These are phyloP conservation scores for Acrocephalus kingi DNA, from an alignment of 2,113 vertebrate species.

Conservation along the genomic window DNA sequence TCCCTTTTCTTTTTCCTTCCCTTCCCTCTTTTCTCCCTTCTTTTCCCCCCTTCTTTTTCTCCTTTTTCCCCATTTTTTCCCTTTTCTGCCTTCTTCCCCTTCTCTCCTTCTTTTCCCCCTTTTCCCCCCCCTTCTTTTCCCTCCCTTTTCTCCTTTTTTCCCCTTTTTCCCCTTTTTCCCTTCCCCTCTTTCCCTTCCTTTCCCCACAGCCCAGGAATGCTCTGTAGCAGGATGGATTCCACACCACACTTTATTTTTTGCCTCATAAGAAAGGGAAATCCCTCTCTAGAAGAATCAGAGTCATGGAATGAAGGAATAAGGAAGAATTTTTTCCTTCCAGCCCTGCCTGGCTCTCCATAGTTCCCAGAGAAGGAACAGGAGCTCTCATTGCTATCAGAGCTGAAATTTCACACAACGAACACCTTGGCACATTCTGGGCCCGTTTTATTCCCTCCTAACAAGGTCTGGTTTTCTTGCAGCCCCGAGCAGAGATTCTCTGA, in stretches of 20 bases:
- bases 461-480: slow-evolving; percentile 72
- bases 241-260: background rate
- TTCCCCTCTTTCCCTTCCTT: no score
- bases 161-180: no score
- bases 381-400: background rate
- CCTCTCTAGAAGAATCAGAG: background rate
- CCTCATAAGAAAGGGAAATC: background rate
- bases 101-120: no score
- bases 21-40: no score
- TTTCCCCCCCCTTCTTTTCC: no score
- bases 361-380: background rate
- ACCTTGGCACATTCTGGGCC: fast-evolving
- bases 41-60: no score
- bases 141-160: no score
- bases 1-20: no score
- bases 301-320: background rate
- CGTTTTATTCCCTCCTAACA: background rate
- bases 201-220: background rate
- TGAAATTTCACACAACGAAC: background rate
- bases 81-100: no score
- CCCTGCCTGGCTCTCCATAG: background rate
- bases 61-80: no score
- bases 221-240: background rate
- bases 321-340: background rate
- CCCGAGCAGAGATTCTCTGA: slow-evolving; percentile 98